Evolutionary conservation across 2,797 vertebrate genomes (phyloP).

Genomic region (Sebastes matsubarae): DNA sequence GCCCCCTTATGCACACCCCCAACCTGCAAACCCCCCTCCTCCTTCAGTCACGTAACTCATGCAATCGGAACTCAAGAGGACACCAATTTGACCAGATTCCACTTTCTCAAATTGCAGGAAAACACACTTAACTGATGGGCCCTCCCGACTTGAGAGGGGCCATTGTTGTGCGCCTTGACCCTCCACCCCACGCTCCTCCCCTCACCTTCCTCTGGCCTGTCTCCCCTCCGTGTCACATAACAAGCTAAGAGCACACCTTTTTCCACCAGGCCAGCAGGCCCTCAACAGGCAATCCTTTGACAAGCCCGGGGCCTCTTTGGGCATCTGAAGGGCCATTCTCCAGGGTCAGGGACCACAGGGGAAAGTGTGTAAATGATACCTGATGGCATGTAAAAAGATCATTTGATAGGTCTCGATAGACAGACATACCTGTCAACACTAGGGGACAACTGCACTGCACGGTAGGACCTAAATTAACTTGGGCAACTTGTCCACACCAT

Average conservation of each 20-base stretch:
- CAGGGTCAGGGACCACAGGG: constrained; percentile 58
- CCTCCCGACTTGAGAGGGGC: constrained; percentile 66
- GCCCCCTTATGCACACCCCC: constrained; percentile 18
- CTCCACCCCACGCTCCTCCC: constrained; percentile 42
- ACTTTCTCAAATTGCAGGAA: constrained; percentile 82
- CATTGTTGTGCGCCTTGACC: constrained; percentile 69
- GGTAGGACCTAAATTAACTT: not conserved
- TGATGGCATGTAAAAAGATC: constrained; percentile 69
- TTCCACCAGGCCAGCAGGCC: constrained; percentile 43
- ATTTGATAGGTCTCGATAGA: constrained; percentile 45
- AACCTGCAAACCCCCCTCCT: constrained; percentile 6
- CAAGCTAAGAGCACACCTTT: constrained; percentile 71
- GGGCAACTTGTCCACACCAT: not conserved
- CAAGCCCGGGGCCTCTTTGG: constrained; percentile 54
- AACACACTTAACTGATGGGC: constrained; percentile 78
- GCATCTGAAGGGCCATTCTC: constrained; percentile 63
- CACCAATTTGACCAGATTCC: constrained; percentile 79
- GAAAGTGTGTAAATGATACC: constrained; percentile 72
- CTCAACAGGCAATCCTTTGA: constrained; percentile 70
- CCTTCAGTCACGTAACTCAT: constrained; percentile 57
- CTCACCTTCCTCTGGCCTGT: constrained; percentile 66
- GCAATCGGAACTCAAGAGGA: constrained; percentile 71
- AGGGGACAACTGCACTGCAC: constrained; percentile 10
- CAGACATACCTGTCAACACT: constrained; percentile 43
- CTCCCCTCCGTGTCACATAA: constrained; percentile 68